Base-by-base conservation (phyloP, 2,888 invertebrate species). In the Acronicta alni region DNA sequence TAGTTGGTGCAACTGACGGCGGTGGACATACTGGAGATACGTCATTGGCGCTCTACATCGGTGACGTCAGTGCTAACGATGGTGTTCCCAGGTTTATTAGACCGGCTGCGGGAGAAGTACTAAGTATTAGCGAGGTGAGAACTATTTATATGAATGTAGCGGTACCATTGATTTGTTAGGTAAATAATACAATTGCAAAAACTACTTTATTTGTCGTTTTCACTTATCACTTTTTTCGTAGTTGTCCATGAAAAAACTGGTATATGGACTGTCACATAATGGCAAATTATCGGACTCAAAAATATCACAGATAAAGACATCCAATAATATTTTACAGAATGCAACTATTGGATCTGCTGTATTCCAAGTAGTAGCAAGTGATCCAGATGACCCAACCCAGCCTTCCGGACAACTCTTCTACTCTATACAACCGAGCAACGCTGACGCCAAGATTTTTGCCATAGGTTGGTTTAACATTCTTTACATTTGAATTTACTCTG, bases 11-110 rank as follows among this genome's bases (percentile, higher is more conserved):
- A 0, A 95, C 95, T 47, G 97, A 97, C 83, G 95, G 96, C 49
- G 97, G 97, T 0, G 95, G 95, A 0, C 91, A 97, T 7, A 95
- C 93, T 43, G 95, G 96, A 0, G 96, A 96, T 65, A 95, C 96
- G 0, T 94, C 95, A 6, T 87, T 97, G 0, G 94, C 95, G 0
- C 82, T 97, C 3, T 96, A 96, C 71, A 96, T 98, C 38, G 97
- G 97, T 0, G 97, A 97, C 76, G 97, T 97, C 0, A 97, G 97
- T 48, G 96, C 96, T 58, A 97, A 97, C 77, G 97, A 97, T 83
- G 97, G 97, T 0, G 96, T 97, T 1, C 97, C 97, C 0, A 93
- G 95, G 20, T 97, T 97, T 78, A 95, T 97, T 15, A 93, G 96
- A 53, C 97, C 97, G 0, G 95, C 95, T 8, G 87, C 95, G 4